These are phyloP conservation scores for Garra rufa DNA, from an alignment of 2,113 vertebrate genomes.

Conservation along the genomic window DNA sequence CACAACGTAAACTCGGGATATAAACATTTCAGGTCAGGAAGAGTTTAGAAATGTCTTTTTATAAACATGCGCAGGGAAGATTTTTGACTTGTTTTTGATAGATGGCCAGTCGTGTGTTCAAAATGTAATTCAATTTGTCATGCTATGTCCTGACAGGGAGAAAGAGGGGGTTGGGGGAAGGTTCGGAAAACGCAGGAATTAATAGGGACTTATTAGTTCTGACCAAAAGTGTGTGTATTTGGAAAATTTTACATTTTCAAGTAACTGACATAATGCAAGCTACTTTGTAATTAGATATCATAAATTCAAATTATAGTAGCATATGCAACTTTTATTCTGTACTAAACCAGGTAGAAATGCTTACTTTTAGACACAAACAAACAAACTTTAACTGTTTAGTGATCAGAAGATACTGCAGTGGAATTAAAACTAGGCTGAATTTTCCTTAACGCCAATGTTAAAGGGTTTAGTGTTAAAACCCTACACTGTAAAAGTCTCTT, in stretches of 20 bases:
- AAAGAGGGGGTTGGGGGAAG: background rate
- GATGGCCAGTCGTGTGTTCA: slow-evolving; percentile 54
- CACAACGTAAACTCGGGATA: slow-evolving; percentile 64
- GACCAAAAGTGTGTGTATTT: background rate
- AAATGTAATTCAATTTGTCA: slow-evolving; percentile 62
- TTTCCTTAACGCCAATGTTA: slow-evolving; percentile 37
- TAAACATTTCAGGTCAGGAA: slow-evolving; percentile 70
- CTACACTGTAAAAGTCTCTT: slow-evolving; percentile 53
- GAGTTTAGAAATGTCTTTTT: slow-evolving; percentile 68
- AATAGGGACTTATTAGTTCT: slow-evolving; percentile 3
- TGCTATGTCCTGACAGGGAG: slow-evolving; percentile 46
- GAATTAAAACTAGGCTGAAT: background rate
- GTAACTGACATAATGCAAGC: too few species aligned
- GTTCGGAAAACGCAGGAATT: background rate
- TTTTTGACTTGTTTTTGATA: slow-evolving; percentile 53
- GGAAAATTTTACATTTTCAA: too few species aligned
- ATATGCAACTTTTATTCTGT: too few species aligned
- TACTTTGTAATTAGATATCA: too few species aligned
- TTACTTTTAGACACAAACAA: background rate
- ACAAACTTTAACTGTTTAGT: background rate
- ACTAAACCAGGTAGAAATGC: too few species aligned
- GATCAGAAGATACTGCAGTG: background rate
- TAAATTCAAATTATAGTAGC: too few species aligned
- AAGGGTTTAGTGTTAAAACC: slow-evolving; percentile 29
- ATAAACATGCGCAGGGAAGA: slow-evolving; percentile 62